Percentiles rank a stretch among this genome's conserved stretches.
Conservation (phyloP, 30 jellyfish, hydroid and myxozoan genomes). For the Pelagia noctiluca region DNA sequence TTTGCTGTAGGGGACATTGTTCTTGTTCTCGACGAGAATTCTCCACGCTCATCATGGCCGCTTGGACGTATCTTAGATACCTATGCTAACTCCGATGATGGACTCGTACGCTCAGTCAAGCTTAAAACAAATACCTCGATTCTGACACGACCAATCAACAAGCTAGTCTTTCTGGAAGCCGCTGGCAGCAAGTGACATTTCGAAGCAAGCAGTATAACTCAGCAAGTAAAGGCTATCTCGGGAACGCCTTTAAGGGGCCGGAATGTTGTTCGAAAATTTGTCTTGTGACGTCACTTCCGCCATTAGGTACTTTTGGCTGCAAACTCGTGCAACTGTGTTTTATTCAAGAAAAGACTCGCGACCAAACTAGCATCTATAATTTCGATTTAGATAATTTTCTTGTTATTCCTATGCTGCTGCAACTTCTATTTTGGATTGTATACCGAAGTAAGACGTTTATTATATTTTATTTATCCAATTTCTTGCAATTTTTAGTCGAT, state of each 20-base stretch:
- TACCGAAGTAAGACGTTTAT: too few relatives aligned
- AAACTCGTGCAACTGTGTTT: too few relatives aligned
- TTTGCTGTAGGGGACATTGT: conserved; percentile 1
- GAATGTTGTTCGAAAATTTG: too few relatives aligned
- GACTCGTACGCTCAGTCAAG: not conserved
- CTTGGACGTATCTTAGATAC: not conserved
- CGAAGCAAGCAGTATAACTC: not conserved
- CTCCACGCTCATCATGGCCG: not conserved
- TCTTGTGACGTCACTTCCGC: too few relatives aligned
- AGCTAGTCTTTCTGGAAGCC: not conserved
- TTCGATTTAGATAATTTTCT: too few relatives aligned
- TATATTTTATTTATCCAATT: too few relatives aligned
- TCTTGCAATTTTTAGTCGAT: too few relatives aligned
- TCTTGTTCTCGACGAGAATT: not conserved
- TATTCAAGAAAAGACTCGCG: too few relatives aligned
- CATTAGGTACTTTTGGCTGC: too few relatives aligned
- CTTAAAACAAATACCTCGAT: not conserved
- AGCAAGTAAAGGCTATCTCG: not conserved
- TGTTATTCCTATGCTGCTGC: too few relatives aligned
- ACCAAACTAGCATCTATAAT: too few relatives aligned
- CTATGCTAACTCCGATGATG: not conserved
- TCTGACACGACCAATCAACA: not conserved
- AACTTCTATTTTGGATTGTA: too few relatives aligned
- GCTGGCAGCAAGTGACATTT: not conserved
- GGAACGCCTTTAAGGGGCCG: conserved; percentile 1